Base-by-base conservation (phyloP, 2,888 invertebrate genomes). In the Chaetogeoica ovagalla region DNA sequence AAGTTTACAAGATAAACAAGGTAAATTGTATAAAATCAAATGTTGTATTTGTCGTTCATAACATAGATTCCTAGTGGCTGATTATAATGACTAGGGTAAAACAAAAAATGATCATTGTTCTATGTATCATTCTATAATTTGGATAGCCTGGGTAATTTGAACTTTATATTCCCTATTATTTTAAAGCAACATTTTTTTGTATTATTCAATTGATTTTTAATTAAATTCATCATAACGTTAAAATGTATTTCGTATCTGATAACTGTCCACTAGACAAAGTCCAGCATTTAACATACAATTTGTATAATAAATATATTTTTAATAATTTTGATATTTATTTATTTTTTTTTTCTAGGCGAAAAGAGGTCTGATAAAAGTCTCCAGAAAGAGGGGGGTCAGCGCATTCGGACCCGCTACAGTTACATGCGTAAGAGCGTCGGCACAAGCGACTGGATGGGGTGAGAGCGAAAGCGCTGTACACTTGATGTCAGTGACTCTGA, bases 331-430 rank as follows among this genome's bases (percentile, higher is more conserved):
- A 43, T 19, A 48, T 7, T 9, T 9, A 30, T 30, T 30, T 30
- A 30, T 43, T 43, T 43, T 43, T 55, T 19, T 21, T 63, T 79
- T 79, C n/a, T 6, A 79, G 79, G 70, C 65, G 79, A 79, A 79
- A 79, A 79, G 79, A 79, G 79, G 69, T 79, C 77, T 79, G 70
- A 79, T 71, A 71, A 63, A 79, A 79, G 79, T 79, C 79, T 79
- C 79, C 79, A 79, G 79, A 79, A 79, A 71, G 70, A 62, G 55
- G 71, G 79, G 79, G 79, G 71, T 79, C 79, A 65, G 70, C 71
- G 63, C 63, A 71, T 52, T 79, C 63, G 63, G 79, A 79, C 79
- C 79, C 62, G 63, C 71, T 65, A 71, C 79, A 71, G 79, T 57
- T 63, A 71, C 70, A 79, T 71, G 63, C 57, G 63, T 71, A 71